Percentiles rank a stretch among this genome's conserved stretches.
phyloP scores from a whole-genome alignment of 2,888 invertebrate species.

The Podabrus alpinus region DNA sequence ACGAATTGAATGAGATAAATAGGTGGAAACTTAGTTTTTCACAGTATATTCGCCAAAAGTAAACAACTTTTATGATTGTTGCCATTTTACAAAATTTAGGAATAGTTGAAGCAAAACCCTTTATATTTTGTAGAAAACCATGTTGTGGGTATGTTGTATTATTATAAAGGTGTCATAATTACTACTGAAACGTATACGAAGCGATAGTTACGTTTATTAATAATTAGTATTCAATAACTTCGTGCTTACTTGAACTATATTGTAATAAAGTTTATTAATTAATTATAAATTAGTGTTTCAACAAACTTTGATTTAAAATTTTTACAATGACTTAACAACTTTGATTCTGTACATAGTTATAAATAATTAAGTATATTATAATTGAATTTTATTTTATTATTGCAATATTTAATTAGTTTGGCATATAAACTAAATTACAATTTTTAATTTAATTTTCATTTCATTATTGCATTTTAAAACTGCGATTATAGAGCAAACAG shows the following conservation, averaged over 20 bases:
- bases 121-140: not conserved
- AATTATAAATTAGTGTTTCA: not conserved
- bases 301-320: not conserved
- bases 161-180: no score
- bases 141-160: no score
- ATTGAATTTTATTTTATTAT: not conserved
- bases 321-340: not conserved
- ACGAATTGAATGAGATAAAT: not conserved
- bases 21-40: not conserved
- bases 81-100: not conserved
- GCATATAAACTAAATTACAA: not conserved
- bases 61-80: not conserved
- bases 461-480: not conserved
- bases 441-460: not conserved
- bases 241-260: not conserved
- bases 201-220: not conserved
- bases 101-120: not conserved
- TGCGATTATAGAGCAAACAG: not conserved
- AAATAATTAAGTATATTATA: not conserved
- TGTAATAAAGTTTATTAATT: not conserved
- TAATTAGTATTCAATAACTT: not conserved
- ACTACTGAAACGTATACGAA: no score
- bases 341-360: not conserved
- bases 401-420: not conserved
- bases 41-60: not conserved